Conservation (phyloP, 2,888 invertebrate species). For the Liposcelis brunnea region DNA sequence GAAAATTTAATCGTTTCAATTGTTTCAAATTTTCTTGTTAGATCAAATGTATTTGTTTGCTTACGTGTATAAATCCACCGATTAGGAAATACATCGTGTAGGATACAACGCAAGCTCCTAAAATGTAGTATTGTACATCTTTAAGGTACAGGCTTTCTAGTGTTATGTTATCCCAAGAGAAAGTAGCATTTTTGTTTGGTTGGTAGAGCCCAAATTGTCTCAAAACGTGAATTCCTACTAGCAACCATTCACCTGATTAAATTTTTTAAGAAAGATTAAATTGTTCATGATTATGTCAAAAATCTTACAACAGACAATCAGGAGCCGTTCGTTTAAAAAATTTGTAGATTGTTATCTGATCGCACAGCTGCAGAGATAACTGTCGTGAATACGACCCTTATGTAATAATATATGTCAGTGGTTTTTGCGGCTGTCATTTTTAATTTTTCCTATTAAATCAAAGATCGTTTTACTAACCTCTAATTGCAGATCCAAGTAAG, state of each 20-base stretch:
- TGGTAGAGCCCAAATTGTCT: constrained; percentile 32
- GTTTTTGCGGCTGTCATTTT: too few relatives aligned
- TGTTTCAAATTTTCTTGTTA: too few relatives aligned
- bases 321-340: neutral
- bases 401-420: neutral
- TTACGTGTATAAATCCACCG: constrained; percentile 52
- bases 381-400: neutral
- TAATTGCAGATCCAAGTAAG: constrained; percentile 40
- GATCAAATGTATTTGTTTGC: constrained; percentile 19
- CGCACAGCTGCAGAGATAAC: neutral
- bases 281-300: too few relatives aligned
- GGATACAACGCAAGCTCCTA: constrained; percentile 34
- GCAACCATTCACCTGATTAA: constrained; percentile 45
- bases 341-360: constrained; percentile 5
- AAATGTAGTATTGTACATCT: constrained; percentile 31
- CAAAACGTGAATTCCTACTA: constrained; percentile 40
- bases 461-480: too few relatives aligned
- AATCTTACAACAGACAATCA: too few relatives aligned
- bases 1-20: too few relatives aligned
- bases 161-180: constrained; percentile 26
- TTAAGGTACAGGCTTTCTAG: constrained; percentile 35
- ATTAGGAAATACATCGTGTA: constrained; percentile 41
- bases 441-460: too few relatives aligned
- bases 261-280: constrained; percentile 7
- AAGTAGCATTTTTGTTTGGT: constrained; percentile 22